Conservation (phyloP, 2,113 vertebrate species). For the Ochotona princeps region DNA sequence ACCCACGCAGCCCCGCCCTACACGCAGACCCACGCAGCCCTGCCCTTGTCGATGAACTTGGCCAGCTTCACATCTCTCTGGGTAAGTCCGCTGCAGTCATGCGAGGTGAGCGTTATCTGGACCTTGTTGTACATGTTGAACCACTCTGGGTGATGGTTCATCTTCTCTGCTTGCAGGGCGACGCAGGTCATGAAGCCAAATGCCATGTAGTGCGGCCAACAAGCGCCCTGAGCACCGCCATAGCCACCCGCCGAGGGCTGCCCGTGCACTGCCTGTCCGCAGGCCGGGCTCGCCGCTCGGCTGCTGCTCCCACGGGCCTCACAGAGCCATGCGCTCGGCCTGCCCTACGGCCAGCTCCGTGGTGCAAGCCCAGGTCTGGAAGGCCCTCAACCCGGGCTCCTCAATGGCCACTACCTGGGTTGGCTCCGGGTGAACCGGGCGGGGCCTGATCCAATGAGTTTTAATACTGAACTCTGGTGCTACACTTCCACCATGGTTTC, state of each 20-base stretch:
- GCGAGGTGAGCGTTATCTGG: conserved; percentile 96
- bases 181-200: conserved; percentile 99
- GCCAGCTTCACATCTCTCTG: conserved; percentile 95
- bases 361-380: not conserved
- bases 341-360: not conserved
- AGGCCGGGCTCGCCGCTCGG: not conserved
- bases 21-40: too few species aligned
- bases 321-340: not conserved
- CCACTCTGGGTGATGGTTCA: conserved; percentile 99
- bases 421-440: not conserved
- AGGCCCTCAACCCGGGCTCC: not conserved
- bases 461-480: too few species aligned
- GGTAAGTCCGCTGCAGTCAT: conserved; percentile 93
- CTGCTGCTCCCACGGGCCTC: not conserved
- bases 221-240: conserved; percentile 36
- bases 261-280: conserved; percentile 15
- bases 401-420: rapidly evolving
- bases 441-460: too few species aligned
- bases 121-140: conserved; percentile 99
- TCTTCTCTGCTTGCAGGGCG: conserved; percentile 97
- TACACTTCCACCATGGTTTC: too few species aligned
- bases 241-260: conserved; percentile 40
- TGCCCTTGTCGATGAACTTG: conserved; percentile 93
- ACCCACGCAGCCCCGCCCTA: too few species aligned
- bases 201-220: conserved; percentile 84